A percentile compares a stretch with the other conserved stretches of the same genome.
phyloP scores from a whole-genome alignment of 2,113 vertebrate species.

The Syrrhaptes paradoxus region DNA sequence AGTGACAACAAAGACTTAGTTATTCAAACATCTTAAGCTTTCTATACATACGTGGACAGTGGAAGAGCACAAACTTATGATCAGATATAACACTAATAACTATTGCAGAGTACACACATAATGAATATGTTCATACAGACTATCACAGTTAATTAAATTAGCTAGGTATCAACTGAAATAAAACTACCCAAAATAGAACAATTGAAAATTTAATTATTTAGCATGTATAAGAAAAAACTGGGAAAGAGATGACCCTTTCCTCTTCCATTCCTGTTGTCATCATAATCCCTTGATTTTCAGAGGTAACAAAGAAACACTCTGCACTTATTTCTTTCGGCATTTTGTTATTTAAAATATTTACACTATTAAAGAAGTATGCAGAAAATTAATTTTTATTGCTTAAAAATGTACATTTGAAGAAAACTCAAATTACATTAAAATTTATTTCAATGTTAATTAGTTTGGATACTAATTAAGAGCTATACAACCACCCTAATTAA shows the following conservation, averaged over 20 bases:
- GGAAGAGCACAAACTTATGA: not conserved
- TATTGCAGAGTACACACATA: not conserved
- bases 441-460: not conserved
- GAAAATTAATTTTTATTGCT: not conserved
- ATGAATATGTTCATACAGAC: not conserved
- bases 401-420: not conserved
- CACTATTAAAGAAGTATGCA: not conserved
- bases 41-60: not conserved
- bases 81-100: not conserved
- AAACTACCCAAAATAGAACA: not conserved
- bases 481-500: not conserved
- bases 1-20: not conserved
- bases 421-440: not conserved
- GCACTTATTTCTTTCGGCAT: not conserved
- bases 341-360: not conserved
- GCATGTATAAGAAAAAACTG: not conserved
- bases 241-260: not conserved
- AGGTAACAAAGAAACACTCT: not conserved
- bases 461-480: not conserved
- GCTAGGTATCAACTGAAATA: not conserved
- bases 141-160: not conserved
- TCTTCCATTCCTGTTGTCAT: not conserved
- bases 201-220: not conserved
- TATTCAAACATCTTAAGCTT: not conserved
- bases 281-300: not conserved